Evolutionary conservation across 2,888 invertebrate genomes (phyloP).

Genomic region (Cremastinae sp.): DNA sequence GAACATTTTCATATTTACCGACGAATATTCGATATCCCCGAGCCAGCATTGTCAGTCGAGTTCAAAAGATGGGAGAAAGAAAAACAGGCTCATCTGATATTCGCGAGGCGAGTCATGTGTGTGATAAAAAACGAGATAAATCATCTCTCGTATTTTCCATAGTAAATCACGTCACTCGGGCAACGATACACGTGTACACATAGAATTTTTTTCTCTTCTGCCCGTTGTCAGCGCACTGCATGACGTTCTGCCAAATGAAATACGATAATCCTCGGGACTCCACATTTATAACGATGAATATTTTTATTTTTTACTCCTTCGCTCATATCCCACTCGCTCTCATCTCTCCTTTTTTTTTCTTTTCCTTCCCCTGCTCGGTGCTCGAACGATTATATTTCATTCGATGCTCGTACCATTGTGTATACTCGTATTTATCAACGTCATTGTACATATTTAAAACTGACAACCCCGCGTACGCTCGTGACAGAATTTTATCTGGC

Average conservation of each 20-base stretch:
- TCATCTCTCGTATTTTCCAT: constrained; percentile 28
- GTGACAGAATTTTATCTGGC: constrained; percentile 35
- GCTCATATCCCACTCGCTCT: neutral
- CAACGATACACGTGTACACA: constrained; percentile 18
- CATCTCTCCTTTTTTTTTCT: neutral
- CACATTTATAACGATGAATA: constrained; percentile 49
- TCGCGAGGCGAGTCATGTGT: neutral
- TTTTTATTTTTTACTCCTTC: constrained; percentile 24
- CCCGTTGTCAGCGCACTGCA: constrained; percentile 39
- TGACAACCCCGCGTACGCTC: neutral
- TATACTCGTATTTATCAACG: constrained; percentile 13
- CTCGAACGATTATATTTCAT: constrained; percentile 48
- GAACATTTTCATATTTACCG: constrained; percentile 24
- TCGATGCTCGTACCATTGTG: neutral
- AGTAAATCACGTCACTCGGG: constrained; percentile 38
- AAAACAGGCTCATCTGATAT: neutral
- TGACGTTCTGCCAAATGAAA: constrained; percentile 54
- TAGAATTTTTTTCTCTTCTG: constrained; percentile 10
- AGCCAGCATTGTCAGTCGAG: neutral
- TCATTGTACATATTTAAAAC: constrained; percentile 21
- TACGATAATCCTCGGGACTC: constrained; percentile 45
- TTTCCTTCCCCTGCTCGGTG: constrained; percentile 4
- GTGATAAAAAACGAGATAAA: constrained; percentile 36
- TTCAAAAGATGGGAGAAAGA: constrained; percentile 1
- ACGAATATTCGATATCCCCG: constrained; percentile 31